phyloP scores from a whole-genome alignment of 2,888 invertebrate genomes.

The Thysanoteuthis rhombus region DNA sequence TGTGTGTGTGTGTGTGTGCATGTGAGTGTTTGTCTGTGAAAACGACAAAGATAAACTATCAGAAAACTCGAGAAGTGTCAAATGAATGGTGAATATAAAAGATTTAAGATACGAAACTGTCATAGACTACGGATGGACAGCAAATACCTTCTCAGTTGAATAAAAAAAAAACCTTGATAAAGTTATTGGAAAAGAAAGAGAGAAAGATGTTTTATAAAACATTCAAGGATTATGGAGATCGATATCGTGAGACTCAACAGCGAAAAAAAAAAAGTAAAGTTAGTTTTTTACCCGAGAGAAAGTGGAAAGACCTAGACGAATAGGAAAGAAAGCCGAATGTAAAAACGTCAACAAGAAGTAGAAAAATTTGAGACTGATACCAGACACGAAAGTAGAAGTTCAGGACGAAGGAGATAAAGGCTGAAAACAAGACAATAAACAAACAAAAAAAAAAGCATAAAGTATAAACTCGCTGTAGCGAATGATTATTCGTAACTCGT shows the following conservation, averaged over 20 bases:
- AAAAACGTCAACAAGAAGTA: neutral
- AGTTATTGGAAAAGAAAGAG: too few species aligned
- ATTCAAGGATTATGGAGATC: neutral
- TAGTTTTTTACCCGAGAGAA: neutral
- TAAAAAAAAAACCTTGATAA: too few species aligned
- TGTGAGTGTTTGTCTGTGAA: too few species aligned
- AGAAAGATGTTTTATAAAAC: neutral
- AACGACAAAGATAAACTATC: too few species aligned
- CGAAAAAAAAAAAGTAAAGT: neutral
- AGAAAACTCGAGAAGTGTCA: too few species aligned
- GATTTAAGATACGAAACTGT: too few species aligned
- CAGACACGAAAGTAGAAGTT: neutral
- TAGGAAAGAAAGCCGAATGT: neutral
- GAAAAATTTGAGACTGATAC: neutral
- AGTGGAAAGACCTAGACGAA: neutral
- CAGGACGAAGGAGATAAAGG: neutral
- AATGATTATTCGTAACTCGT: neutral
- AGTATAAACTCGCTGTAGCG: neutral
- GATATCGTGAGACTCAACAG: neutral
- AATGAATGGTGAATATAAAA: too few species aligned
- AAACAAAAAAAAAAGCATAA: neutral
- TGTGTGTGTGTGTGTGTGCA: too few species aligned
- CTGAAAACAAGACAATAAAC: neutral
- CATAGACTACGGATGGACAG: too few species aligned
- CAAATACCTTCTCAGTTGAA: too few species aligned